Evolutionary conservation across 2,888 invertebrate genomes (phyloP).

Genomic region (Hydraecia micacea): DNA sequence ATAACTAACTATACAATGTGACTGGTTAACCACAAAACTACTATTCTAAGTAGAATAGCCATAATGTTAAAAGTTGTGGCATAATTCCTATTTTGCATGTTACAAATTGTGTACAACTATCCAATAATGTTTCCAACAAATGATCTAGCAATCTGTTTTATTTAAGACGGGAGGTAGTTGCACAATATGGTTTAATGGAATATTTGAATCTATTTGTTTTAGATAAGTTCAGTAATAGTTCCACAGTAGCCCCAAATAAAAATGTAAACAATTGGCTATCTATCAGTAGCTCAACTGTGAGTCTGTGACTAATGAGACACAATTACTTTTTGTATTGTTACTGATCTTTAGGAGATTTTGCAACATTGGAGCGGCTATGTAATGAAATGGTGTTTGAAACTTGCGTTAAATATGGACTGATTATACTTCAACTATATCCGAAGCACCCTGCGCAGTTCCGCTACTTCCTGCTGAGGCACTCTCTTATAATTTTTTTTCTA

Average conservation of each 20-base stretch:
- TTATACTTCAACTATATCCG: background rate
- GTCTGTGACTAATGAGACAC: too few species aligned
- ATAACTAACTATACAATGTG: background rate
- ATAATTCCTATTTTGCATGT: background rate
- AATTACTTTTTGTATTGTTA: too few species aligned
- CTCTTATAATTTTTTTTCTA: background rate
- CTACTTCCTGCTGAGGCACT: background rate
- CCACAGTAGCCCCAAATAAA: background rate
- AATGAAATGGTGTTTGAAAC: background rate
- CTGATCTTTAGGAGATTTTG: too few species aligned
- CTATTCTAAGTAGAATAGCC: background rate
- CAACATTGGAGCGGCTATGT: too few species aligned
- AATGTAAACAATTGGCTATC: background rate
- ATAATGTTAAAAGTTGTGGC: background rate
- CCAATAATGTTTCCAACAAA: background rate
- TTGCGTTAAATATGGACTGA: background rate
- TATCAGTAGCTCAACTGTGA: background rate
- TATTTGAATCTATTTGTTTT: background rate
- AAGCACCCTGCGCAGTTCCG: background rate
- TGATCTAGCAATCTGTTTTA: background rate
- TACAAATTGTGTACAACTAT: background rate
- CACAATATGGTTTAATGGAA: background rate
- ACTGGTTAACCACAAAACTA: constrained; percentile 9
- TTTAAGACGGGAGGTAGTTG: background rate
- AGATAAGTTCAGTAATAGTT: background rate